These are phyloP conservation scores for Oligia strigilis DNA, from an alignment of 2,888 invertebrate species.

Conservation along the genomic window DNA sequence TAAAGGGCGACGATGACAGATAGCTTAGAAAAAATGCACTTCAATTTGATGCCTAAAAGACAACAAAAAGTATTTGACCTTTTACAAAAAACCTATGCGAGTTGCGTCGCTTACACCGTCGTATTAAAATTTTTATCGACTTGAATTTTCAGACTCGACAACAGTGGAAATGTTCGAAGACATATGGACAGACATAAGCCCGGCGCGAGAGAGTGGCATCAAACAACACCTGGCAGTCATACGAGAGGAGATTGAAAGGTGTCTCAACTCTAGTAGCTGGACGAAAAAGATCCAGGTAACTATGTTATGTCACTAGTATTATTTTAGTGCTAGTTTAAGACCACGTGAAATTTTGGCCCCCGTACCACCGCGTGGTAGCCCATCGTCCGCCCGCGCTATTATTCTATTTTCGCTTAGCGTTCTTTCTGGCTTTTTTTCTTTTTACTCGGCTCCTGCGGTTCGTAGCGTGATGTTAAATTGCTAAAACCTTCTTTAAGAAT, in stretches of 20 bases:
- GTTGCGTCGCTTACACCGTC: not conserved
- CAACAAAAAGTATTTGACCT: too few species aligned
- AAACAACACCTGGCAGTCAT: slow-evolving; percentile 94
- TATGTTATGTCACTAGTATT: not conserved
- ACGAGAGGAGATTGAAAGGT: slow-evolving; percentile 92
- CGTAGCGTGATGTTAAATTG: not conserved
- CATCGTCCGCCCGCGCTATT: not conserved
- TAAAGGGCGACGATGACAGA: too few species aligned
- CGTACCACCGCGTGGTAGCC: not conserved
- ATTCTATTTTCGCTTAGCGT: not conserved
- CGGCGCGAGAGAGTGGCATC: slow-evolving; percentile 96
- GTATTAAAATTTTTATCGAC: not conserved
- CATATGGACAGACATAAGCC: slow-evolving; percentile 96
- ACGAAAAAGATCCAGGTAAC: slow-evolving; percentile 94
- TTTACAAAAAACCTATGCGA: too few species aligned
- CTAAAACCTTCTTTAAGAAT: not conserved
- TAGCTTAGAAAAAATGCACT: too few species aligned
- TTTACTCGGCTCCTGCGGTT: not conserved
- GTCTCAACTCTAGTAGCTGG: slow-evolving; percentile 96
- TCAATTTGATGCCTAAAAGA: too few species aligned
- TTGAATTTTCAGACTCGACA: slow-evolving; percentile 73
- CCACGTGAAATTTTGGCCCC: not conserved
- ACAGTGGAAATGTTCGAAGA: slow-evolving; percentile 95
- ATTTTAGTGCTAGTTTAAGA: not conserved
- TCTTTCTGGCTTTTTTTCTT: not conserved